Evolutionary conservation across 2,113 vertebrate genomes (phyloP), one percentile per base, ranked within the genome.

Genomic region (Dasyurus viverrinus): DNA sequence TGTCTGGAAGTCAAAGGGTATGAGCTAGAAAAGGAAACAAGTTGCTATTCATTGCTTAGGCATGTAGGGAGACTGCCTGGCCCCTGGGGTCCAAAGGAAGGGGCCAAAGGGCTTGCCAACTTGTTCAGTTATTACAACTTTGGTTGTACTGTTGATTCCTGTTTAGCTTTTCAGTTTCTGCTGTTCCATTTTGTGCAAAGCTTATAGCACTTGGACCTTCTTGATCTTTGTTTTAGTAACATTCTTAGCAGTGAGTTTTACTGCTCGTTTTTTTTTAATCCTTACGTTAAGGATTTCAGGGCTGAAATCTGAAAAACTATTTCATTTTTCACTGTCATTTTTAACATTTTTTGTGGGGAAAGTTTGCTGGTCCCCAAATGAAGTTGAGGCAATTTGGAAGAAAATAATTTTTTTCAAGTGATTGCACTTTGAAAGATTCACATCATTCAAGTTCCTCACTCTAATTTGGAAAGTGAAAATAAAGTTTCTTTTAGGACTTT

Each of bases 331-430:
- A 52, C 36, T 46, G 47, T 42, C 3, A 84, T 89, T 95, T 92
- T 46, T 92, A 91, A 42, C 8, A n/a, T 1, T 0, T 8, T n/a
- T 93, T 54, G 54, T 22, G 10, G 93, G 76, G 89, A 92, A 90
- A 90, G 50, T 76, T 95, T 95, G 50, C 50, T 19, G 0, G 50
- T 89, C 50, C 46, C 54, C 60, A 89, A 47, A 53, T 36, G 11
- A 68, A 90, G 36, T 55, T 26, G 36, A 90, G 54, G 90, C 50
- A 94, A 22, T 89, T 95, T 91, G 36, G 54, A 84, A 6, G 53
- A 54, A 92, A 95, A 60, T 93, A 23, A 52, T 48, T 95, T 93
- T n/a, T 53, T 48, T 84, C 53, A 55, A 89, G 54, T 48, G 27
- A n/a, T 19, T 47, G 54, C 57, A n/a, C 91, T 76, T 93, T 55